Conservation (phyloP, 2,113 vertebrate species). For the Epinephelus lanceolatus region DNA sequence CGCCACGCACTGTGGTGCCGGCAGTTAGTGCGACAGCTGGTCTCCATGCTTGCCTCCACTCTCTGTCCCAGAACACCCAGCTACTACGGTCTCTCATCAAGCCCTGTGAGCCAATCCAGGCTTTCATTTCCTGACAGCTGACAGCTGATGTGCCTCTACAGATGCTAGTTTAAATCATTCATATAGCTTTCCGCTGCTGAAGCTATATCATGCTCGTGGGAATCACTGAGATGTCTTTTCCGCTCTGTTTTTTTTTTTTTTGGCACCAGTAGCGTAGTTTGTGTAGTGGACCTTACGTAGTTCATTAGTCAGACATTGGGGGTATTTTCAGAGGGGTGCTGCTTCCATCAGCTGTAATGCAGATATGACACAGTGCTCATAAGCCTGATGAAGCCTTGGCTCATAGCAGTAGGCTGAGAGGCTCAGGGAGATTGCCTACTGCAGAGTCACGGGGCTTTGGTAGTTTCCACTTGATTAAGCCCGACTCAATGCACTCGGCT, state of each 20-base stretch:
- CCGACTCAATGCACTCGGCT: conserved; percentile 73
- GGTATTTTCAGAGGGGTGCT: conserved; percentile 53
- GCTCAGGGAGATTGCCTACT: conserved; percentile 79
- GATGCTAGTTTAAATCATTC: conserved; percentile 83
- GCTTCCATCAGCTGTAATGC: conserved; percentile 74
- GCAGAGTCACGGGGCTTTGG: conserved; percentile 82
- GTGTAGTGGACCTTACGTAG: conserved; percentile 62
- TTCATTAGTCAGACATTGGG: conserved; percentile 77
- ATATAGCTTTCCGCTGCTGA: conserved; percentile 67
- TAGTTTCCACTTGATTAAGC: conserved; percentile 87
- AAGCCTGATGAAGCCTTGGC: conserved; percentile 82
- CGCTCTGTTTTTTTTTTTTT: background rate
- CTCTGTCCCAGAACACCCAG: conserved; percentile 64
- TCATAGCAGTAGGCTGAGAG: conserved; percentile 74
- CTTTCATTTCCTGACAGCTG: conserved; percentile 82
- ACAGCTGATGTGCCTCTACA: conserved; percentile 74
- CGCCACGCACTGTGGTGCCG: conserved; percentile 60
- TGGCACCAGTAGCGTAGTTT: conserved; percentile 22
- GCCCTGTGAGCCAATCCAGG: conserved; percentile 68
- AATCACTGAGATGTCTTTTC: conserved; percentile 45
- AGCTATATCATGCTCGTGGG: conserved; percentile 58
- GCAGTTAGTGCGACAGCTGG: conserved; percentile 78
- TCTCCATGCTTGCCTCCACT: conserved; percentile 65
- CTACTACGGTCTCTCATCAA: conserved; percentile 61
- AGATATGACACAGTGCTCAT: conserved; percentile 78